Conservation (phyloP, 1,140 invertebrate species). For the Chymomyza costata region DNA sequence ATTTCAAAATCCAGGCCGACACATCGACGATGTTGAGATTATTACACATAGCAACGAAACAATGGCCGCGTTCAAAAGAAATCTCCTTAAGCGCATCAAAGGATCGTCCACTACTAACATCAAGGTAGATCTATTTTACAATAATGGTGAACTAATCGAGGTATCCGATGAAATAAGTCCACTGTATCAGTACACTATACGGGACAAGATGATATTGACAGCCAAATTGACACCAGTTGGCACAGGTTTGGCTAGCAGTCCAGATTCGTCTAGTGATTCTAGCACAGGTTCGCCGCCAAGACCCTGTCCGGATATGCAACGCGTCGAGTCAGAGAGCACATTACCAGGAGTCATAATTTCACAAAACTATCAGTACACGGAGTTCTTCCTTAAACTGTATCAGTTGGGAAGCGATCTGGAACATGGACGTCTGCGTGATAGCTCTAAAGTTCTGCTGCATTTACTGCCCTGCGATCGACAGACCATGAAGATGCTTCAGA, state of each 20-base stretch:
- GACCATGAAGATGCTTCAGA: conserved; percentile 82
- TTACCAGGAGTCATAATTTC: conserved; percentile 92
- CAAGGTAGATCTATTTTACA: conserved; percentile 90
- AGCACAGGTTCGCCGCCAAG: conserved; percentile 85
- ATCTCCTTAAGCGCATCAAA: conserved; percentile 85
- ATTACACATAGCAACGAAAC: conserved; percentile 97
- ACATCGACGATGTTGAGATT: conserved; percentile 94
- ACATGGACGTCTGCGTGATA: conserved; percentile 88
- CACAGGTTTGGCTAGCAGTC: conserved; percentile 89
- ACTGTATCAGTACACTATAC: conserved; percentile 88
- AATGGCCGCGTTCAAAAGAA: conserved; percentile 76
- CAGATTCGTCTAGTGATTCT: conserved; percentile 79
- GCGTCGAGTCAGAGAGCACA: conserved; percentile 87
- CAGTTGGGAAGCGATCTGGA: conserved; percentile 89
- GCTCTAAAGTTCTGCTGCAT: conserved; percentile 89
- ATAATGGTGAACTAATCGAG: conserved; percentile 93
- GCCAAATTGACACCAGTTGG: conserved; percentile 90
- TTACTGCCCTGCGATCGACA: conserved; percentile 91
- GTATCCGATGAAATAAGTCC: conserved; percentile 91
- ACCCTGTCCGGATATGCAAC: conserved; percentile 82
- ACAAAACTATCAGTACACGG: conserved; percentile 86
- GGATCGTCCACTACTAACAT: conserved; percentile 81
- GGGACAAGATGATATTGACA: conserved; percentile 95
- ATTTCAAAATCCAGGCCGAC: conserved; percentile 92
- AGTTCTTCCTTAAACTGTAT: conserved; percentile 93